Evolutionary conservation across 2,888 invertebrate species (phyloP).

Genomic region (Disparrhopalites patrizii): DNA sequence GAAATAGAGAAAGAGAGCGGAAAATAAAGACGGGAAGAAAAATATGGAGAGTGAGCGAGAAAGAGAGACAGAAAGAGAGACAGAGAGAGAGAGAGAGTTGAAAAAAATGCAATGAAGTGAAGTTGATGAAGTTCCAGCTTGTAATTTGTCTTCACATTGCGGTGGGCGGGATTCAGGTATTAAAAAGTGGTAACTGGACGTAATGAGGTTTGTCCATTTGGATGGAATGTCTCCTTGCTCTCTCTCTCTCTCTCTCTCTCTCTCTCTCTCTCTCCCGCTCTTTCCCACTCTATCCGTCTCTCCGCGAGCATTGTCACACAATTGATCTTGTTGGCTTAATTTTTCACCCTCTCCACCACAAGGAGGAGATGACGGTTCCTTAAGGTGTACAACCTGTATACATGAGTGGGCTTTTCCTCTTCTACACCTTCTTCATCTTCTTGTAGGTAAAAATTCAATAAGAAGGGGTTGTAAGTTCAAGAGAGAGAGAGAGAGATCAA

Average conservation of each 20-base stretch:
- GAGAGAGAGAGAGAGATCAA: neutral
- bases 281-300: too few species aligned
- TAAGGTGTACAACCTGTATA: too few species aligned
- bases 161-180: conserved; percentile 3
- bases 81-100: neutral
- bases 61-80: too few species aligned
- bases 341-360: neutral
- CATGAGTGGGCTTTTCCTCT: too few species aligned
- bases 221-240: conserved; percentile 7
- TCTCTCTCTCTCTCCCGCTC: neutral
- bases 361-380: neutral
- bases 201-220: conserved; percentile 26
- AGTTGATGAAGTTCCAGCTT: conserved; percentile 16
- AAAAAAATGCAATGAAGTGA: conserved; percentile 17
- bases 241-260: neutral
- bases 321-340: conserved; percentile 5
- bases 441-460: neutral
- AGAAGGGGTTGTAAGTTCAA: neutral
- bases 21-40: too few species aligned
- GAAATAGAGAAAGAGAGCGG: too few species aligned
- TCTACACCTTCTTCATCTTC: too few species aligned
- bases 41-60: too few species aligned
- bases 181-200: conserved; percentile 20
- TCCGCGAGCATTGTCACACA: conserved; percentile 11
- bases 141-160: conserved; percentile 9